Base-by-base conservation (phyloP, 2,797 vertebrate genomes). In the Fistularia commersonii region DNA sequence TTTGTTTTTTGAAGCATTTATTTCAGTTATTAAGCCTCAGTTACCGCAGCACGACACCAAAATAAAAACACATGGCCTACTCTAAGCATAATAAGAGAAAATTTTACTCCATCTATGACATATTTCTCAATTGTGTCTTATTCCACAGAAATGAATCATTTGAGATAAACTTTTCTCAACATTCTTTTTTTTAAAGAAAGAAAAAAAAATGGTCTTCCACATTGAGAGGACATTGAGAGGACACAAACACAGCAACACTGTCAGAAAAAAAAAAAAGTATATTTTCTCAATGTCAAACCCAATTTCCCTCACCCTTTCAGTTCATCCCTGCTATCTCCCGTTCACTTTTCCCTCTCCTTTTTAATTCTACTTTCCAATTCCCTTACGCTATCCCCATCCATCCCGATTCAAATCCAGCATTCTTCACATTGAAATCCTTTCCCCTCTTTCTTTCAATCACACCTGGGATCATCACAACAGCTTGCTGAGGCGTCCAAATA, bases 61-160 rank as follows among this genome's bases (percentile, higher is more conserved):
- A 64, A 51, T 23, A 61, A 45, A 66, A 59, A 54, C 56, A 64
- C 44, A 45, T 44, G 47, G 34, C 8, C 38, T 12, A 23, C 1
- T 38, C n/a, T 41, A 7, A 36, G 15, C 46, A 33, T 44, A 61
- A 57, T 43, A 11, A 72, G 39, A 51, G 41, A 1, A 44, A 43
- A 40, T 56, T 39, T 32, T 15, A 7, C 39, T 46, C 39, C 37
- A 48, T 68, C 41, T 47, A 38, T 36, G 38, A 65, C 49, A n/a
- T n/a, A n/a, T n/a, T n/a, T n/a, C n/a, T n/a, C n/a, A n/a, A n/a
- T n/a, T n/a, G n/a, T n/a, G n/a, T n/a, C 55, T 48, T 14, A 11
- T 32, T 64, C 66, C 39, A 38, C 34, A 54, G 36, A 57, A 12
- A 45, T 51, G 73, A 72, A 38, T 69, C 54, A 57, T 53, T 49